phyloP scores from a whole-genome alignment of 2,888 invertebrate species.

The Pyrgus malvae region DNA sequence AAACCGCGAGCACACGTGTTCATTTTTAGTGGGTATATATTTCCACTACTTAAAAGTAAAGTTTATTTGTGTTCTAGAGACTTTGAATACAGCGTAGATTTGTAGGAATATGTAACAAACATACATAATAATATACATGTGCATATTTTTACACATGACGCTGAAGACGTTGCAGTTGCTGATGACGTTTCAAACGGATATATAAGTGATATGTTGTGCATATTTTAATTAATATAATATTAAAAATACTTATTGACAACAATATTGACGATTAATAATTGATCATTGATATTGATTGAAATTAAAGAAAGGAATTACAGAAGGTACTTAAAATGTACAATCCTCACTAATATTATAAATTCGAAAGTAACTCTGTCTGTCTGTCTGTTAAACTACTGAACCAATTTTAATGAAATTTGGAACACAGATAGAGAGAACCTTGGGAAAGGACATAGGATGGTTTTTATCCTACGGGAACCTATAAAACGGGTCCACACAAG shows the following conservation, averaged over 20 bases:
- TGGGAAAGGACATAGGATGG: too few species aligned
- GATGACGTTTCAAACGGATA: slow-evolving; percentile 17
- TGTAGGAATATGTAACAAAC: slow-evolving; percentile 4
- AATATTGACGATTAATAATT: background rate
- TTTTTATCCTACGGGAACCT: too few species aligned
- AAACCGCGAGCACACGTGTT: slow-evolving; percentile 8
- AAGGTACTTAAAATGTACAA: too few species aligned
- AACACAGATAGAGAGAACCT: too few species aligned
- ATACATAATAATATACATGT: background rate
- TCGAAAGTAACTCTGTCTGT: too few species aligned
- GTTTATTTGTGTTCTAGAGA: slow-evolving; percentile 18
- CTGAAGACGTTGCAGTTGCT: slow-evolving; percentile 8
- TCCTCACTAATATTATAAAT: too few species aligned
- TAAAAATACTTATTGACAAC: background rate
- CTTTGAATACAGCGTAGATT: slow-evolving; percentile 12
- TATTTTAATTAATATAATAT: background rate
- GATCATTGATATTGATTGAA: too few species aligned
- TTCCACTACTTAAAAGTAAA: slow-evolving; percentile 9
- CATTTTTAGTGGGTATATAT: slow-evolving; percentile 12
- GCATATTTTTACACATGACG: slow-evolving; percentile 15
- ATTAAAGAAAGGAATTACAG: too few species aligned
- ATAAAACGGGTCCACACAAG: too few species aligned
- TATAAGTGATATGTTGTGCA: slow-evolving; percentile 8
- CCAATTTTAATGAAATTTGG: too few species aligned
- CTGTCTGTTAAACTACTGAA: too few species aligned